Conservation (phyloP, 2,797 vertebrate species). For the Propithecus perrieri region DNA sequence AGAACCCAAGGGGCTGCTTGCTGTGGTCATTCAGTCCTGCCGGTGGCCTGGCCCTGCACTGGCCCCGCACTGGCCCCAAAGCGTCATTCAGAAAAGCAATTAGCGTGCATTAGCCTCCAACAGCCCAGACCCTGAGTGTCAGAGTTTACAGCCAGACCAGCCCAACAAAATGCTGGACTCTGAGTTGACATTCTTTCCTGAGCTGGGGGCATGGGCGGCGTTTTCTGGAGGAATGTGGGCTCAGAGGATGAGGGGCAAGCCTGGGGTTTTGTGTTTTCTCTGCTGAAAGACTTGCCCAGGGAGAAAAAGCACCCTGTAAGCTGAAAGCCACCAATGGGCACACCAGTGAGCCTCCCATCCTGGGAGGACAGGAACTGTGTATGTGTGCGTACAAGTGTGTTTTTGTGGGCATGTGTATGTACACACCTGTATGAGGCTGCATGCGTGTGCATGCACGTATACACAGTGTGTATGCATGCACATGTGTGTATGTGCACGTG, state of each 20-base stretch:
- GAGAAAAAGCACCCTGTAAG: accelerated
- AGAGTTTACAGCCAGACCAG: background rate
- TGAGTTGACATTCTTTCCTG: background rate
- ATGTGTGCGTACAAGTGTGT: accelerated
- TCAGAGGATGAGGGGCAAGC: background rate
- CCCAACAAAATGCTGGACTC: accelerated
- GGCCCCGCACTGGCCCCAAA: background rate
- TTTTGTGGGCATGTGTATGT: too few relatives aligned
- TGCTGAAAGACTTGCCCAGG: background rate
- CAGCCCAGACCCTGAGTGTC: background rate
- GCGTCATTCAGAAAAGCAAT: slow-evolving; percentile 71
- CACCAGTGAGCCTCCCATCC: accelerated
- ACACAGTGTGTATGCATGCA: too few relatives aligned
- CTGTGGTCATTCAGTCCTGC: slow-evolving; percentile 43
- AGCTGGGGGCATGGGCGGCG: accelerated
- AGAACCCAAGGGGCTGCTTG: slow-evolving; percentile 51
- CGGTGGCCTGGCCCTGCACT: background rate
- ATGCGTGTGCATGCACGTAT: background rate
- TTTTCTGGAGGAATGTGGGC: background rate
- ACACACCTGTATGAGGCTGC: background rate
- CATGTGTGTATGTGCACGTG: background rate
- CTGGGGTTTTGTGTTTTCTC: background rate
- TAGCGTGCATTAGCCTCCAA: background rate
- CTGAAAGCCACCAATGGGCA: accelerated
- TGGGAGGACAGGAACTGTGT: background rate